Base-by-base conservation (phyloP, 2,888 invertebrate species). In the Choristoneura rosaceana region DNA sequence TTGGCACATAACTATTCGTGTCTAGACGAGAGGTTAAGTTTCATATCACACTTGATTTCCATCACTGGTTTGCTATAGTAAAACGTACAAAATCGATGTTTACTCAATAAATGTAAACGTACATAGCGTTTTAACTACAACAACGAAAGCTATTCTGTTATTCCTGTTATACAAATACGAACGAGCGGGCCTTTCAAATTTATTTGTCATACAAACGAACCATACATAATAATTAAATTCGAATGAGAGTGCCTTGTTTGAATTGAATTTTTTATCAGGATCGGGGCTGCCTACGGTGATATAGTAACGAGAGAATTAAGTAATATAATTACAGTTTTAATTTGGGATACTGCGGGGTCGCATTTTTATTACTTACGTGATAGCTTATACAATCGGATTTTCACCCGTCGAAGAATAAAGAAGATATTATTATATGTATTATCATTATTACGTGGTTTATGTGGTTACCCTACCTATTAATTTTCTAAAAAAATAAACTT, bases 151-250 rank as follows among this genome's bases (percentile, higher is more conserved):
- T 43, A 61, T 61, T 41, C 7, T 4, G 33, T 45, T 45, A 62
- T 62, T 62, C 25, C 61, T 55, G 25, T 55, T 55, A 25, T 12
- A 14, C 61, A 43, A 61, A 61, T 61, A 43, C 12, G 7, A 60
- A 60, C 60, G 60, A 61, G 41, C 10, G 62, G 25, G 43, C 45
- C 45, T 47, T 45, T 62, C 62, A 62, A 62, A 70, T 38, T 70
- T 66, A 73, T 66, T 64, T 67, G 77, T 76, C 74, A 69, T 69
- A 76, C 71, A 79, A 80, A 79, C 79, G 78, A 82, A 80, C 76
- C 79, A 77, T 76, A 71, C 60, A 12, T 64, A 64, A 74, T 79
- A 79, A 78, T 81, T 81, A 78, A 78, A 77, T 78, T 78, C 74
- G 77, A 79, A 80, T 77, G 78, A 74, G 76, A 25, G 76, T 74